These are phyloP conservation scores for Lophotis ruficrista DNA, from an alignment of 2,113 vertebrate species.

Conservation along the genomic window DNA sequence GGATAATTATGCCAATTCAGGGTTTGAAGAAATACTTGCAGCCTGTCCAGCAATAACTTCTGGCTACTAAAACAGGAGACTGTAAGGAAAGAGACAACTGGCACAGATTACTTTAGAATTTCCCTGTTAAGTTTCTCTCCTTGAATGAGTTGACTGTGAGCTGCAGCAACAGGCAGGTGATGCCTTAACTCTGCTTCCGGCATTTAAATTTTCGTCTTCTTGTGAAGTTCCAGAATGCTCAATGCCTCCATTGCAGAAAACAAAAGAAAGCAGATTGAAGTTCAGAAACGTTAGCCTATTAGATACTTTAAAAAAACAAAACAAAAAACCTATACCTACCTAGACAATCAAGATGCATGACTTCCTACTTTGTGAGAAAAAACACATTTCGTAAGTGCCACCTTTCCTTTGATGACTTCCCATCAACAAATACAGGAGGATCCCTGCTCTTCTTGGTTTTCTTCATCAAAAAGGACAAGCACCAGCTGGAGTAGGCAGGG, in stretches of 20 bases:
- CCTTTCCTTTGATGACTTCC: not conserved
- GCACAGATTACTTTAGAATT: not conserved
- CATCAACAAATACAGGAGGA: not conserved
- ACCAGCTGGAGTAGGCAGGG: not conserved
- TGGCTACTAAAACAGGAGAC: not conserved
- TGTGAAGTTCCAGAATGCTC: not conserved
- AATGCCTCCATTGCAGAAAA: not conserved
- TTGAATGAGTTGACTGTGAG: not conserved
- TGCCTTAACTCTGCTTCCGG: not conserved
- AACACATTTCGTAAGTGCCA: not conserved
- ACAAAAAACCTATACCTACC: not conserved
- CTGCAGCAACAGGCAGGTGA: not conserved
- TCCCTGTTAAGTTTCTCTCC: not conserved
- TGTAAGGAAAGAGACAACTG: not conserved
- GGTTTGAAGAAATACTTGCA: not conserved
- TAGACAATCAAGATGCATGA: not conserved
- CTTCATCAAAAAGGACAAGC: not conserved
- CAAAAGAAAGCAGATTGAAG: not conserved
- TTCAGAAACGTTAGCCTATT: not conserved
- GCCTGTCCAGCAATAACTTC: not conserved
- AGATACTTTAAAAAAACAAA: not conserved
- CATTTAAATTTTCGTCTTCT: not conserved
- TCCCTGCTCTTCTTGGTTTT: not conserved
- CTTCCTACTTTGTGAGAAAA: not conserved
- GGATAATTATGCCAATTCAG: not conserved